These are phyloP conservation scores for Gandaritis pyraliata DNA, from an alignment of 2,888 invertebrate species.

Conservation along the genomic window DNA sequence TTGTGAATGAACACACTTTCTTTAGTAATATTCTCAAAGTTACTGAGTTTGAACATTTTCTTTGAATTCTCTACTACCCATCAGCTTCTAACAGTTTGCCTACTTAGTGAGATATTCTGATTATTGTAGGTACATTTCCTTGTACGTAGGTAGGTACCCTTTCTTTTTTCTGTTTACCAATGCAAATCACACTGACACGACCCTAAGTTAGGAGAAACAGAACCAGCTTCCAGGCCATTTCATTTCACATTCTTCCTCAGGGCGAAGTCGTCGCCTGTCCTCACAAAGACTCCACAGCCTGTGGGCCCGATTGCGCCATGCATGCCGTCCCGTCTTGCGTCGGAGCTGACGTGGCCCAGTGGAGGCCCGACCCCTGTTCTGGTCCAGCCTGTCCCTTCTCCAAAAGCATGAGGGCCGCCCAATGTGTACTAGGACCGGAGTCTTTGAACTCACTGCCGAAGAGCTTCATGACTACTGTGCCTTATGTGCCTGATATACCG, in stretches of 20 bases:
- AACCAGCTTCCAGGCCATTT: too few species aligned
- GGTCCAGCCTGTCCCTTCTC: conserved; percentile 53
- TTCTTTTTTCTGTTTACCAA: too few species aligned
- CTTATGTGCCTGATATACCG: conserved; percentile 37
- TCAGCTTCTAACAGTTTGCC: too few species aligned
- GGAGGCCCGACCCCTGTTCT: conserved; percentile 57
- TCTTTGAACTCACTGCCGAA: conserved; percentile 41
- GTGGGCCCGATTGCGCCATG: conserved; percentile 60
- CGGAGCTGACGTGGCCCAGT: conserved; percentile 48
- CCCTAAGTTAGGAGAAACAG: too few species aligned
- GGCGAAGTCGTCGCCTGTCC: conserved; percentile 52
- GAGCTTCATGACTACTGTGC: conserved; percentile 25
- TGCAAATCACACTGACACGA: too few species aligned
- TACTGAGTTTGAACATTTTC: too few species aligned
- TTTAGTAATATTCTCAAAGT: too few species aligned
- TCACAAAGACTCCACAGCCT: conserved; percentile 48
- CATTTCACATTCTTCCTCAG: conserved; percentile 36
- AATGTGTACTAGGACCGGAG: conserved; percentile 65
- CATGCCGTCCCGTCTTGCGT: conserved; percentile 44
- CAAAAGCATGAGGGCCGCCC: conserved; percentile 70
- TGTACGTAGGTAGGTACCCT: too few species aligned
- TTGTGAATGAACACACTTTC: too few species aligned
- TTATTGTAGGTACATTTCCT: too few species aligned
- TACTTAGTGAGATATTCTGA: too few species aligned
- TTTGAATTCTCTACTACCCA: too few species aligned